Conservation (phyloP, 2,888 invertebrate species). For the Drosophila birchii region DNA sequence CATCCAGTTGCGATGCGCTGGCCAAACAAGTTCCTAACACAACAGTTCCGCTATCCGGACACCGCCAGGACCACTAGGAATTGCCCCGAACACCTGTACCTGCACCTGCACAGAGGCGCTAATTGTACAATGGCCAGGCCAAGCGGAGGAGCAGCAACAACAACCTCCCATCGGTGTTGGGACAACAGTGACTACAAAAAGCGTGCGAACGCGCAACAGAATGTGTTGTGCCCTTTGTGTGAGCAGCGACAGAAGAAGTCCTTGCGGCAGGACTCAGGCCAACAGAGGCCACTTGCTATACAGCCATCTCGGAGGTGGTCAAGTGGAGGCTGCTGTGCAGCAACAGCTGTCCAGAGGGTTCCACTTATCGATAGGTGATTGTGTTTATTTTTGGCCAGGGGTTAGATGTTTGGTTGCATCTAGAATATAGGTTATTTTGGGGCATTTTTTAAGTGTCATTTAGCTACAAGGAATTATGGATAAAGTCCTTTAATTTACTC, state of each 20-base stretch:
- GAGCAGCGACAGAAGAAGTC: conserved; percentile 26
- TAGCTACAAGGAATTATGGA: too few species aligned
- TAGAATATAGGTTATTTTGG: neutral
- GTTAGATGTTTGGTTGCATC: neutral
- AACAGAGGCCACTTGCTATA: conserved; percentile 22
- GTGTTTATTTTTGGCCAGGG: conserved; percentile 16
- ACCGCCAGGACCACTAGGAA: conserved; percentile 2
- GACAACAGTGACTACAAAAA: conserved; percentile 56
- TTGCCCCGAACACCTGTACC: neutral
- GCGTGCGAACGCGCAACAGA: conserved; percentile 65
- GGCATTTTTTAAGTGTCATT: too few species aligned
- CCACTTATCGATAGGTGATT: conserved; percentile 7
- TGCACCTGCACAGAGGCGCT: conserved; percentile 50
- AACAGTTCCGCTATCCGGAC: conserved; percentile 21
- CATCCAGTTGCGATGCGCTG: conserved; percentile 26
- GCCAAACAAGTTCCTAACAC: conserved; percentile 45
- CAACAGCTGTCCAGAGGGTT: conserved; percentile 25
- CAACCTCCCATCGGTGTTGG: conserved; percentile 17
- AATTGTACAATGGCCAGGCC: conserved; percentile 65
- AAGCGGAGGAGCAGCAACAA: conserved; percentile 31
- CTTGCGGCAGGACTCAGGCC: conserved; percentile 22
- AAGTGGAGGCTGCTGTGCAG: conserved; percentile 11
- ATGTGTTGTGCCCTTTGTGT: conserved; percentile 65
- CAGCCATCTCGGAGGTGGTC: conserved; percentile 17
- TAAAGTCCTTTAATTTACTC: too few species aligned